Base-by-base conservation (phyloP, 1,140 invertebrate species). In the Aphelenchoides avenae region DNA sequence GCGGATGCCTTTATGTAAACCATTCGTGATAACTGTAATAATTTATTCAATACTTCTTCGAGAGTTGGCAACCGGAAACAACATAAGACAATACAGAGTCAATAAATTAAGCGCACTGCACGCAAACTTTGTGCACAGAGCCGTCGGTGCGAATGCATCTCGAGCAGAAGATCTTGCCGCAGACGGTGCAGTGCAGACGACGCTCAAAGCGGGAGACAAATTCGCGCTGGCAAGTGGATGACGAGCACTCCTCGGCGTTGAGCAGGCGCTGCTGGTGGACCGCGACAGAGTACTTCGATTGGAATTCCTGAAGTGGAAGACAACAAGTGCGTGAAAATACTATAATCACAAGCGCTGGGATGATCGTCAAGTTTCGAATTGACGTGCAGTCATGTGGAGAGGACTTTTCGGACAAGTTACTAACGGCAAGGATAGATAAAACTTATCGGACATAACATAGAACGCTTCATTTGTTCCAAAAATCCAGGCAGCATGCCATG, bases 181-280 rank as follows among this genome's bases (percentile, higher is more conserved):
- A 67, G 13, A 22, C n/a, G 24, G 49, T 11, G 36, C 65, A 67
- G 30, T 67, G 65, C 26, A 41, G 13, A 33, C 65, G 55, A 27
- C 47, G 55, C 29, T 67, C 65, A 26, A 65, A 51, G 3, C 62
- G 26, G 13, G 65, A 67, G 26, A 65, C 36, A 52, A 71, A 66
- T 47, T 67, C 65, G 39, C 64, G 64, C 9, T 41, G 33, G 49
- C 65, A 67, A n/a, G 47, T 44, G 5, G 59, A 31, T 1, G 56
- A 65, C 20, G 58, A 36, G 44, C 65, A 67, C 36, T 67, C 68
- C 33, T 67, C 65, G n/a, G 39, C 51, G 9, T 37, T 22, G 30
- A 71, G 48, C 41, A 71, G 30, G 1, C 66, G 47, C 36, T 67
- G 65, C 65, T 68, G 70, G 13, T 39, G 22, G 9, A 66, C 6